Evolutionary conservation across 2,113 vertebrate genomes (phyloP), one percentile per base, ranked within the genome.

Genomic region (Pedionomus torquatus): DNA sequence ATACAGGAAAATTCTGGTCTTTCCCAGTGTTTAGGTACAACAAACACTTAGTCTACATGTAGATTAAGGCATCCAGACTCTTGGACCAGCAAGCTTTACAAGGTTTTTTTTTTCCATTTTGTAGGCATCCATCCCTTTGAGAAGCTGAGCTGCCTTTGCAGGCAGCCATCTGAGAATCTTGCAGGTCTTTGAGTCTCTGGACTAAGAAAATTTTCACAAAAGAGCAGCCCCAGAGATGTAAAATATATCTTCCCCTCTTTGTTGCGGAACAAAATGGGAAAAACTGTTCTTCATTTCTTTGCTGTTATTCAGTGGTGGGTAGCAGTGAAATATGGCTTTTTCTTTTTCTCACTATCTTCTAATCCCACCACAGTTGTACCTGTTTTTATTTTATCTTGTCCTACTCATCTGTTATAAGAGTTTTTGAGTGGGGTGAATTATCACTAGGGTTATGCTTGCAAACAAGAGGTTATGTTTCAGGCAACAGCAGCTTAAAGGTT

Each of bases 111-210:
- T 58, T 83, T 69, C 15, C 2, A 18, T 83, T 69, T 88, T 26
- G 11, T 17, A 57, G 9, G 3, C 2, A 82, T 48, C 5, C 21
- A 51, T 35, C 1, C 2, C 5, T 55, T 60, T 2, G 11, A 30
- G 41, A 7, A 41, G 8, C 15, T 69, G 25, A 88, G 23, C 4
- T 48, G 24, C 5, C 20, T 5, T 77, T 83, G 33, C 19, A 33
- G 0, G 4, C 2, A 1, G 10, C 20, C 3, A 3, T 51, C 6
- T 74, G 10, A 76, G 23, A 88, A 14, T 24, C 17, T 26, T 82
- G 31, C 0, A 2, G 33, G 3, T 16, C 11, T 25, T 79, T 13
- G 17, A 68, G 4, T 43, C 35, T 52, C 39, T 37, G 30, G 25
- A n/a, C 24, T 48, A 44, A 83, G 25, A 70, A 7, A 46, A 46